These are phyloP conservation scores for Onthophagus taurus DNA, from an alignment of 1,140 invertebrate species.

Conservation along the genomic window DNA sequence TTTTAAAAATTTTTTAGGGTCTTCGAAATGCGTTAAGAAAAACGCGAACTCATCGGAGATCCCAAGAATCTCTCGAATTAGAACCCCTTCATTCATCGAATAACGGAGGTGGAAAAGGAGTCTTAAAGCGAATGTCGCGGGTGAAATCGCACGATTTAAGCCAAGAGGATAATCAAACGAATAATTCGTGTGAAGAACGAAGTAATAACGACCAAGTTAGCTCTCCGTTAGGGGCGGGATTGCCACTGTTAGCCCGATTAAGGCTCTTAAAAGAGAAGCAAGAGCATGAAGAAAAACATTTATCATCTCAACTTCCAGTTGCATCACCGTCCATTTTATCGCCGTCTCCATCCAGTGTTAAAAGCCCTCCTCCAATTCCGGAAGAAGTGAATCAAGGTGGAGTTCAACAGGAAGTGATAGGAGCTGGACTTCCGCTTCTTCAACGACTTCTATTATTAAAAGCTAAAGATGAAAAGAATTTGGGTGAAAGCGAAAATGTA, in stretches of 20 bases:
- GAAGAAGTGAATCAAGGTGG: constrained; percentile 44
- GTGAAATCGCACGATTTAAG: constrained; percentile 33
- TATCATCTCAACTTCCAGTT: constrained; percentile 20
- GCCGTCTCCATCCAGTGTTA: constrained; percentile 35
- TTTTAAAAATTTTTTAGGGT: constrained; percentile 34
- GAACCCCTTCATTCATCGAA: constrained; percentile 46
- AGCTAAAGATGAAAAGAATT: constrained; percentile 57
- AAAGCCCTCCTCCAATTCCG: constrained; percentile 35
- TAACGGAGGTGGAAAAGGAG: constrained; percentile 39
- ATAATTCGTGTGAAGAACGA: constrained; percentile 33
- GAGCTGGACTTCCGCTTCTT: constrained; percentile 63
- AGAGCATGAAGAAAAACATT: constrained; percentile 45
- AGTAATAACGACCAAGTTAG: constrained; percentile 45
- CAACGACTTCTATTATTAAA: constrained; percentile 70
- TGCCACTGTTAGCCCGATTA: constrained; percentile 68
- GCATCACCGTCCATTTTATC: constrained; percentile 38
- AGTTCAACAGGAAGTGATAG: constrained; percentile 52
- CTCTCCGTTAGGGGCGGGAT: constrained; percentile 68
- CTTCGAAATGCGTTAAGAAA: constrained; percentile 47
- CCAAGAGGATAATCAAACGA: constrained; percentile 23
- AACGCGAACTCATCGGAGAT: constrained; percentile 43
- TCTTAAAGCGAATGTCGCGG: constrained; percentile 60
- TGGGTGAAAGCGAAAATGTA: no score
- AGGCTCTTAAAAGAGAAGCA: constrained; percentile 73
- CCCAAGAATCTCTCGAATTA: constrained; percentile 55